A percentile compares a stretch with the other conserved stretches of the same genome.
Evolutionary conservation across 2,888 invertebrate genomes (phyloP).

Genomic region (Tenthredo scrophulariae): DNA sequence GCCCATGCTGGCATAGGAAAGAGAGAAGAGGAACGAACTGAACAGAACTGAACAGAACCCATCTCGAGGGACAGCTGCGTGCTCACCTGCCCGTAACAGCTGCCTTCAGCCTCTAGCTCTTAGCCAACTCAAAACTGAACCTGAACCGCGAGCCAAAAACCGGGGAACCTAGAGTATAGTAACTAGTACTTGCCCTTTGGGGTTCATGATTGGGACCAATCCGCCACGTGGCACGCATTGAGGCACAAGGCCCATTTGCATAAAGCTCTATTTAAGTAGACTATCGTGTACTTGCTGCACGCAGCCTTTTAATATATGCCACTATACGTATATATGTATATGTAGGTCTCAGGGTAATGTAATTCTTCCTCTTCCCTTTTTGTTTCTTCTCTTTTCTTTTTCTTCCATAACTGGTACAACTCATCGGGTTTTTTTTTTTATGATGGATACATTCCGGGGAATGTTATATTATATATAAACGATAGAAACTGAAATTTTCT

Average conservation of each 20-base stretch:
- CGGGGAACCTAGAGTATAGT: neutral
- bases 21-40: neutral
- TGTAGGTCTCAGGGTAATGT: too few relatives aligned
- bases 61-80: conserved; percentile 46
- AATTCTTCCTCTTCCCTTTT: too few relatives aligned
- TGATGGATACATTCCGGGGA: too few relatives aligned
- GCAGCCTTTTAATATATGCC: neutral
- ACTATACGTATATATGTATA: neutral
- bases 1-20: neutral
- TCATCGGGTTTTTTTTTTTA: too few relatives aligned
- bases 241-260: conserved; percentile 14
- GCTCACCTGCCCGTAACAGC: conserved; percentile 46
- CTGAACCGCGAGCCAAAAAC: conserved; percentile 26
- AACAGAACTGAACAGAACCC: conserved; percentile 31
- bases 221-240: conserved; percentile 26
- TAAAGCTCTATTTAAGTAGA: conserved; percentile 21
- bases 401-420: too few relatives aligned
- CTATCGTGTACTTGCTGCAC: neutral
- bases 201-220: neutral
- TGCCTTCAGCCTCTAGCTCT: conserved; percentile 10
- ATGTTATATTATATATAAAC: too few relatives aligned
- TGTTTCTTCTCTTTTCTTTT: too few relatives aligned
- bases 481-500: too few relatives aligned
- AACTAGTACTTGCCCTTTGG: neutral
- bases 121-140: conserved; percentile 19